Conservation (phyloP, 2,113 vertebrate species). For the Isurus oxyrinchus region DNA sequence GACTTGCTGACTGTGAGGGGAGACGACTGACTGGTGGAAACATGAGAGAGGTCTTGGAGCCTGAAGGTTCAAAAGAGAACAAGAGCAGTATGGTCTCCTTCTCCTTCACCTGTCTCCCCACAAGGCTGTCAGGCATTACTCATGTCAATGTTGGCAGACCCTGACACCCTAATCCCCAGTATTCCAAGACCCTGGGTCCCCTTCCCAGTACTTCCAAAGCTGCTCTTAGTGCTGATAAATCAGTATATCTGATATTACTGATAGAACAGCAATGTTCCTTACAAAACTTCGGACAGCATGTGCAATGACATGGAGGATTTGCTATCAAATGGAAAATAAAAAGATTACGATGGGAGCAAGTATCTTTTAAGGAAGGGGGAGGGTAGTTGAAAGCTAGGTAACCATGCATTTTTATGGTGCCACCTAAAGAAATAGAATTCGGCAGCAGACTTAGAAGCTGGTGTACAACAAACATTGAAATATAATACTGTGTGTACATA, state of each 20-base stretch:
- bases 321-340: background rate
- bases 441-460: background rate
- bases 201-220: background rate
- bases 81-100: background rate
- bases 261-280: background rate
- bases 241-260: background rate
- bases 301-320: background rate
- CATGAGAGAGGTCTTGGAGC: background rate
- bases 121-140: background rate
- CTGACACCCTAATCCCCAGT: background rate
- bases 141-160: background rate
- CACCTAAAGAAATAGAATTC: background rate
- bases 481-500: background rate
- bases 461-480: background rate
- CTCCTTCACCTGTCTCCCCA: background rate
- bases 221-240: background rate
- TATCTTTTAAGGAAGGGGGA: background rate
- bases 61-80: background rate
- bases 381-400: background rate
- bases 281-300: background rate
- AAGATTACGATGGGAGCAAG: background rate
- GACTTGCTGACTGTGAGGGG: background rate
- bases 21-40: background rate
- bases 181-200: background rate
- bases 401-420: background rate